These are phyloP conservation scores for Melinaea menophilus DNA, from an alignment of 2,888 invertebrate genomes.

Conservation along the genomic window DNA sequence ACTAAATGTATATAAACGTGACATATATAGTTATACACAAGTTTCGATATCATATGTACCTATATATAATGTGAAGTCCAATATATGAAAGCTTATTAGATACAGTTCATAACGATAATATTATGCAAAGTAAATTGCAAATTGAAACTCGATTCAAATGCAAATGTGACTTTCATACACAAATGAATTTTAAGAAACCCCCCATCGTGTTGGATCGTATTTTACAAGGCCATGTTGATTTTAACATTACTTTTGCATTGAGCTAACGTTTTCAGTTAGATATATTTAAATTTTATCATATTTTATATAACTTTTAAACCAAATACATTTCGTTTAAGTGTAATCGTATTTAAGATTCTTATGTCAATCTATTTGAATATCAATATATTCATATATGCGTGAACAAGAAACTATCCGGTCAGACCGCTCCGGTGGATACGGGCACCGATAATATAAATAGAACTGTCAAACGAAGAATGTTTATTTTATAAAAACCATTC, in stretches of 20 bases:
- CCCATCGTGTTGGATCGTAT: slow-evolving; percentile 29
- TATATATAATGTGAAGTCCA: too few relatives aligned
- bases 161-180: slow-evolving; percentile 51
- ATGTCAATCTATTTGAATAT: slow-evolving; percentile 15
- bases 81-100: too few relatives aligned
- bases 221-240: slow-evolving; percentile 25
- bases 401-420: slow-evolving; percentile 17
- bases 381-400: slow-evolving; percentile 29
- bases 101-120: slow-evolving; percentile 37
- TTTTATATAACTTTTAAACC: background rate
- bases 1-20: too few relatives aligned
- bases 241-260: slow-evolving; percentile 14
- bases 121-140: slow-evolving; percentile 55
- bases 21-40: too few relatives aligned
- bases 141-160: slow-evolving; percentile 60
- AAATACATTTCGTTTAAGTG: background rate
- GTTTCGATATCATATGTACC: too few relatives aligned
- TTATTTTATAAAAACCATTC: slow-evolving; percentile 32
- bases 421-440: slow-evolving; percentile 16
- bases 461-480: slow-evolving; percentile 34
- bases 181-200: slow-evolving; percentile 49
- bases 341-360: background rate
- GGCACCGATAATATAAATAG: slow-evolving; percentile 27
- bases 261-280: slow-evolving; percentile 1
- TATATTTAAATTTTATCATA: background rate